phyloP scores from a whole-genome alignment of 1,140 invertebrate species.

The Aphis gossypii region DNA sequence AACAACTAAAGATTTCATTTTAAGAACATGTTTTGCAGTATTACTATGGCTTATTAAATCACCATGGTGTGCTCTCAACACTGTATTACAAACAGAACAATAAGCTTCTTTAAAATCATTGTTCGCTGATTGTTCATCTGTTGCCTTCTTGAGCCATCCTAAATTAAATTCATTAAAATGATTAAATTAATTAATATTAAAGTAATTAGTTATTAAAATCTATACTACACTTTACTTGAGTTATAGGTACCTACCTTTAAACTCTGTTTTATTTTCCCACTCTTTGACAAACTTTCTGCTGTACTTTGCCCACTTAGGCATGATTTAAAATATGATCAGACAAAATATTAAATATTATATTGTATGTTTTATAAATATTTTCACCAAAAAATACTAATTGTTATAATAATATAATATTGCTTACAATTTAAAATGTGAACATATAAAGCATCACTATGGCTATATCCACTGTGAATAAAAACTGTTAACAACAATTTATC shows the following conservation, averaged over 20 bases:
- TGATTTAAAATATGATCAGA: no score
- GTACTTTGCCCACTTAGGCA: neutral
- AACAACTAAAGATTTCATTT: neutral
- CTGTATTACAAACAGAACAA: neutral
- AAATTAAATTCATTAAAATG: neutral
- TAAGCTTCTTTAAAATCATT: neutral
- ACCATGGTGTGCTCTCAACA: neutral
- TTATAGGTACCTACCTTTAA: neutral
- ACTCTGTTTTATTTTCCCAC: neutral
- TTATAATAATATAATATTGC: no score
- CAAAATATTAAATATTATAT: no score
- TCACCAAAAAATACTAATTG: no score
- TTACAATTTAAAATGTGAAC: no score
- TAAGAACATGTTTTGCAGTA: neutral
- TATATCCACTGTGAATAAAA: no score
- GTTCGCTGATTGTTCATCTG: slow-evolving; percentile 13
- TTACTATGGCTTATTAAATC: neutral
- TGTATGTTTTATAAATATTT: no score
- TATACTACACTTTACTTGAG: neutral
- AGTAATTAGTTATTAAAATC: neutral
- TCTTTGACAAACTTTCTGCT: neutral
- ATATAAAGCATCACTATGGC: no score
- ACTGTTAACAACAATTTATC: no score
- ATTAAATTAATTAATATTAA: neutral
- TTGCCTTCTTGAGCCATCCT: neutral